phyloP scores from a whole-genome alignment of 2,797 vertebrate species.

The Okamejei kenojei region DNA sequence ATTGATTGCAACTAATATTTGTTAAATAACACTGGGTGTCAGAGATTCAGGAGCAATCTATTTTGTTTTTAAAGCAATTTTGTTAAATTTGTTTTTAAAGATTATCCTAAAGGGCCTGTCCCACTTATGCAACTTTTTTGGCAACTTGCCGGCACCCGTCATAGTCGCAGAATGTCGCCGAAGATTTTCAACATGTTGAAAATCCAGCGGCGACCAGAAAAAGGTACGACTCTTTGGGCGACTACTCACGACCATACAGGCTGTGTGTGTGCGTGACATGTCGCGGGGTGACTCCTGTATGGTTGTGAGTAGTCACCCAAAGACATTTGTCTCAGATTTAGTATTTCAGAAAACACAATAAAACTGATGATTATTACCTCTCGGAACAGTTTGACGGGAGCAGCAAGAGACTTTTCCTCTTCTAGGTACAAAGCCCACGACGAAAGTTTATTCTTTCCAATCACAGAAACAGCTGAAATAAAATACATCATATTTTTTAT shows the following conservation, averaged over 20 bases:
- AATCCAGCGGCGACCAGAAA: too few species aligned
- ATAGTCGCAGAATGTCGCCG: too few species aligned
- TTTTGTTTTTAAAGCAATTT: not conserved
- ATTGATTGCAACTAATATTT: not conserved
- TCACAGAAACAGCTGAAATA: slow-evolving; percentile 54
- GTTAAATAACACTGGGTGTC: not conserved
- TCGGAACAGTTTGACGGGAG: slow-evolving; percentile 79
- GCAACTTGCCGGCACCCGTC: too few species aligned
- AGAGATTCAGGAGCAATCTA: not conserved
- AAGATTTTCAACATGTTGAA: too few species aligned
- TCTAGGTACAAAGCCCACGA: slow-evolving; percentile 82
- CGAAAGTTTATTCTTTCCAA: slow-evolving; percentile 75
- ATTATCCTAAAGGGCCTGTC: not conserved
- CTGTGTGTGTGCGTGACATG: too few species aligned
- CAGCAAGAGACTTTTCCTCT: slow-evolving; percentile 72
- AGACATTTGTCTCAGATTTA: not conserved
- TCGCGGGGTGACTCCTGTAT: too few species aligned
- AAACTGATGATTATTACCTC: slow-evolving; percentile 59
- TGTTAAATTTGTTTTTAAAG: not conserved
- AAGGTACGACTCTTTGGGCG: too few species aligned
- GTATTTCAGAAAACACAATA: not conserved
- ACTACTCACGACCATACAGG: too few species aligned
- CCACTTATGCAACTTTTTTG: too few species aligned
- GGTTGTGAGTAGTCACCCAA: too few species aligned
- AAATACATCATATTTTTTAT: not conserved